Evolutionary conservation across 2,888 invertebrate genomes (phyloP), one percentile per base, ranked within the genome.

Genomic region (Tenthredo amoena): DNA sequence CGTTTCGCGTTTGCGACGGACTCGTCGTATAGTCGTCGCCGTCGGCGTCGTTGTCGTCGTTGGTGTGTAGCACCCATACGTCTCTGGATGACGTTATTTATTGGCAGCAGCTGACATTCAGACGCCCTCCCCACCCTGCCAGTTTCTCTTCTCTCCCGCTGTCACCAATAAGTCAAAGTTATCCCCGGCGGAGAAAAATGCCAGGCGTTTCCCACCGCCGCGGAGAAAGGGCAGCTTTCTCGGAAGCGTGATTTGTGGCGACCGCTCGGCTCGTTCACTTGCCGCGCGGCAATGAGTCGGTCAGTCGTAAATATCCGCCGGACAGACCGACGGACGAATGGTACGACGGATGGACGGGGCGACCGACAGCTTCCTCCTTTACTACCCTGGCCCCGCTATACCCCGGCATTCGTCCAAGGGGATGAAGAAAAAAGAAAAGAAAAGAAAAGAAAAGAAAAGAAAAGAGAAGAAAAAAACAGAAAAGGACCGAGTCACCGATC

Each of bases 151-250:
- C 88, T 89, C 88, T 88, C 85, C 88, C 88, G 89, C 91, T 92
- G 93, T 93, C 92, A 92, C 93, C 92, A 91, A 93, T 92, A 93
- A 93, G 93, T 93, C 93, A 93, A 93, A 93, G 91, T 93, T 94
- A 93, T 93, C 91, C 93, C 90, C 91, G 91, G 90, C 91, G 89
- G 92, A 93, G 93, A 93, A 93, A 93, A 93, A 94, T 93, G 92
- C 93, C 93, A 93, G 93, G 92, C 92, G 92, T 92, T 93, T 93
- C 92, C 92, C 91, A 91, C 92, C 91, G 92, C 91, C 91, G 92
- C 91, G 91, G 92, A 93, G 93, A 93, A 93, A 93, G 92, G 92
- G 91, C 89, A 89, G 91, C 91, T 91, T 92, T 92, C 91, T 91
- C 90, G 88, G 83, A 83, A 83, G 87, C 90, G 92, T 93, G 93